Conservation (phyloP, 2,113 vertebrate genomes). For the Phylloscopus trochiloides region DNA sequence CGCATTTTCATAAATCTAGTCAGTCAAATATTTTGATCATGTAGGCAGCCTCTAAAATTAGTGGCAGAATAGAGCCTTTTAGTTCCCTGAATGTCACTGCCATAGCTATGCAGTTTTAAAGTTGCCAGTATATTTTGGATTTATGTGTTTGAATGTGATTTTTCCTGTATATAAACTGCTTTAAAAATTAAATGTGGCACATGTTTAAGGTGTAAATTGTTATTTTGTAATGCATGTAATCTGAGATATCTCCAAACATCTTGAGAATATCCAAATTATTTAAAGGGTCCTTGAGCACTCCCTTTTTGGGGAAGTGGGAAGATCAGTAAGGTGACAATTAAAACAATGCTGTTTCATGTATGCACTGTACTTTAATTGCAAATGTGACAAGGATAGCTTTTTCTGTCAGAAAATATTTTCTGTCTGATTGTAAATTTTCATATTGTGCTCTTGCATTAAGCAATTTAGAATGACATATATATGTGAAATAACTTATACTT, state of each 20-base stretch:
- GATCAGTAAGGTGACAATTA: constrained; percentile 56
- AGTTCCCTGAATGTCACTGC: neutral
- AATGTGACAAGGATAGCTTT: neutral
- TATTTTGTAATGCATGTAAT: neutral
- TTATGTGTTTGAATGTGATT: neutral
- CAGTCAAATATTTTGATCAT: neutral
- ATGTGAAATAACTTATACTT: neutral
- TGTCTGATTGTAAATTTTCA: neutral
- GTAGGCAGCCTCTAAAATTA: neutral
- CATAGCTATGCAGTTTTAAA: neutral
- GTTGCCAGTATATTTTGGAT: neutral
- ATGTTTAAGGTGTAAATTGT: neutral
- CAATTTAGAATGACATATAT: neutral
- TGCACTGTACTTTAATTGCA: neutral
- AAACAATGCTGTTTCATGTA: neutral
- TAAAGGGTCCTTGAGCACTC: neutral
- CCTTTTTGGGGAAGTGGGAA: neutral
- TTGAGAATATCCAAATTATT: neutral
- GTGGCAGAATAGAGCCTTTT: neutral
- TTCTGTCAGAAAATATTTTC: neutral
- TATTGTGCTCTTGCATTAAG: neutral
- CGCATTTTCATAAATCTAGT: neutral
- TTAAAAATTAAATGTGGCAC: neutral
- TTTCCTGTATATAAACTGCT: neutral
- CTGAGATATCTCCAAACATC: neutral